Evolutionary conservation across 2,113 vertebrate species (phyloP).

Genomic region (Galemys pyrenaicus): DNA sequence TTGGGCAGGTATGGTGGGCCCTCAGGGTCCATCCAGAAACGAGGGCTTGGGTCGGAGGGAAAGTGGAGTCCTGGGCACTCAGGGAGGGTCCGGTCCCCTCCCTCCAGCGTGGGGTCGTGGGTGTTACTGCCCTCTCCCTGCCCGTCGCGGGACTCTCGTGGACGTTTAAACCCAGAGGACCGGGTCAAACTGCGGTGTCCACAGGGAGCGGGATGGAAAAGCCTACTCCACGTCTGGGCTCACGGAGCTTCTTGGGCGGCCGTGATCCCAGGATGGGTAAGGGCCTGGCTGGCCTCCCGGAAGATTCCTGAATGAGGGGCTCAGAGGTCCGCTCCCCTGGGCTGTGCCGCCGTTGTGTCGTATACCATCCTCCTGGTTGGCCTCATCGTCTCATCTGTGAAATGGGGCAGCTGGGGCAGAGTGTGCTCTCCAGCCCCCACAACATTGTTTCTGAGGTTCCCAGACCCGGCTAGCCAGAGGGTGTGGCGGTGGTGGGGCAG

Average conservation of each 20-base stretch:
- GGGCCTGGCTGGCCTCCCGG: not conserved
- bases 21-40: not conserved
- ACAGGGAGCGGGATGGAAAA: not conserved
- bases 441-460: not conserved
- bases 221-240: not conserved
- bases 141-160: fast-evolving
- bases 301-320: not conserved
- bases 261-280: not conserved
- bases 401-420: not conserved
- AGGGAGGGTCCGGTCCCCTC: not conserved
- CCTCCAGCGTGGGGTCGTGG: no score
- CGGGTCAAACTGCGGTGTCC: no score
- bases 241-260: not conserved
- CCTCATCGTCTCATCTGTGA: not conserved
- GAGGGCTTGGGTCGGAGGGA: no score
- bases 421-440: no score
- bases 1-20: fast-evolving
- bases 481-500: fast-evolving
- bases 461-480: not conserved
- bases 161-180: not conserved
- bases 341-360: not conserved
- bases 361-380: not conserved
- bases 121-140: no score
- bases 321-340: not conserved
- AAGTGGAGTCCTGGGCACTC: not conserved